Conservation (phyloP, 2,113 vertebrate genomes). For the Heterotis niloticus region DNA sequence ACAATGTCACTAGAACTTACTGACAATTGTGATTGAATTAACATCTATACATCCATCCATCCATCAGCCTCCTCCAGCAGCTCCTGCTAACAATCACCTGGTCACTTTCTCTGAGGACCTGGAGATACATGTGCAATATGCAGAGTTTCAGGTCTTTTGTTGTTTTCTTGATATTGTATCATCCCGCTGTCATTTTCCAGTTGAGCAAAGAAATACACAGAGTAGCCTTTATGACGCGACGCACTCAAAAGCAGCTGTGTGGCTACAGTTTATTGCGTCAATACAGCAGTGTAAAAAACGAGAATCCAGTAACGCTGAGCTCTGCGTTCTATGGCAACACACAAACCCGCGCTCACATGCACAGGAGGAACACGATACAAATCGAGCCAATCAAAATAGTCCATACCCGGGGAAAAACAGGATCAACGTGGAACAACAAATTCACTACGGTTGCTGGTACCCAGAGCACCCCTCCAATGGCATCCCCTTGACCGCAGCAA, state of each 20-base stretch:
- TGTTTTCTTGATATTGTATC: too few species aligned
- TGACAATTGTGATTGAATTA: too few species aligned
- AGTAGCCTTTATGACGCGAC: too few species aligned
- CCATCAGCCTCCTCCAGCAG: too few species aligned
- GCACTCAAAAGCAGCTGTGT: background rate
- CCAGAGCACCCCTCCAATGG: background rate
- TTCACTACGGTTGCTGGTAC: background rate
- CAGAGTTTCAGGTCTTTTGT: too few species aligned
- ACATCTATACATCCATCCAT: too few species aligned
- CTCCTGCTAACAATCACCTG: too few species aligned
- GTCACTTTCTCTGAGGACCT: too few species aligned
- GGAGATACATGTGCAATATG: too few species aligned
- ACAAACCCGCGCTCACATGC: background rate
- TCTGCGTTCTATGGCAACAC: conserved; percentile 6
- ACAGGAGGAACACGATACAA: conserved; percentile 22
- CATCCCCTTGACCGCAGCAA: background rate
- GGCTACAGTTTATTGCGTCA: conserved; percentile 20
- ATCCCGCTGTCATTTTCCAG: too few species aligned
- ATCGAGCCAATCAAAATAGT: conserved; percentile 16
- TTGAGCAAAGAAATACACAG: too few species aligned
- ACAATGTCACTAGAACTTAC: too few species aligned
- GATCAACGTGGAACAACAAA: background rate
- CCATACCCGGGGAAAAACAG: conserved; percentile 4
- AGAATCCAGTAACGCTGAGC: background rate
- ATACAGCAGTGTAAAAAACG: conserved; percentile 24